Evolutionary conservation across 2,113 vertebrate species (phyloP), one percentile per base, ranked within the genome.

Genomic region (Gila orcuttii): DNA sequence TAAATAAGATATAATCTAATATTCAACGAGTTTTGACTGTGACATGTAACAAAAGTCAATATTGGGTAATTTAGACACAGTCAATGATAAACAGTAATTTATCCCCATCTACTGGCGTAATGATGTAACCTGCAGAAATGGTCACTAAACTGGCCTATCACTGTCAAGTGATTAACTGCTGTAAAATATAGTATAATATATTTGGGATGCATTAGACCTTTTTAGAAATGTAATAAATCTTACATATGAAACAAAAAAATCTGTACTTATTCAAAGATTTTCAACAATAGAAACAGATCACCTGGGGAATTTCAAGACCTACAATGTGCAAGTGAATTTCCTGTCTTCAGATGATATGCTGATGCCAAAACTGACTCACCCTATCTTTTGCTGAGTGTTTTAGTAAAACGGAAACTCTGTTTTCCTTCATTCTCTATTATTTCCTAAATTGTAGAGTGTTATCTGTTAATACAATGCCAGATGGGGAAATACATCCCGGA

Each of bases 371-470:
- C 64, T 69, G 80, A 82, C 79, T 81, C 59, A 66, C n/a, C 28
- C 64, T 11, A 69, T 50, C 47, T 69, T 69, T 69, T 82, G 45
- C 45, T 69, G 64, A 69, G 80, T 50, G 64, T 69, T 12, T 69
- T 45, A 82, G 31, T 55, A 19, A 82, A 68, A 82, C 10, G 19
- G 45, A 50, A 69, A 81, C 59, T 68, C 64, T 15, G 80, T 69
- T 69, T 69, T 82, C 64, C 45, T 66, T 68, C 64, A 69, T 69
- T 82, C 45, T 82, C 28, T 36, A 81, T 81, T 81, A 81, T 82
- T 82, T 69, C 64, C 64, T 31, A 69, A 69, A 66, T 82, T n/a
- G 69, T 33, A 69, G 17, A 12, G 59, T 31, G 62, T n/a, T 82
- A 82, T 82, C 80, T 82, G 45, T 52, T 69, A 69, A 82, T 82